Base-by-base conservation (phyloP, 2,888 invertebrate species). In the Linnaemya tessellans region DNA sequence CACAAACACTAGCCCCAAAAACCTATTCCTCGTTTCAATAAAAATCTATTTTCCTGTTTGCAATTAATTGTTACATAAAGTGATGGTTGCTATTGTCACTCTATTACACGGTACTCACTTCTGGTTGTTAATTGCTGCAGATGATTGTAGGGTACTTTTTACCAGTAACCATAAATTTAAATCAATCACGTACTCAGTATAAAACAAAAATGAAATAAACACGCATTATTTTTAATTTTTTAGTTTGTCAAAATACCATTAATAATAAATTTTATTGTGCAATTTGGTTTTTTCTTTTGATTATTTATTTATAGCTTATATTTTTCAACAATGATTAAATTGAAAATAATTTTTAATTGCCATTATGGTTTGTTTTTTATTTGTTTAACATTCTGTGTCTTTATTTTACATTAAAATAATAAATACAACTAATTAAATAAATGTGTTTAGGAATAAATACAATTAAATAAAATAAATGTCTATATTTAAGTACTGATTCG, bases 351-450 rank as follows among this genome's bases (percentile, higher is more conserved):
- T 70, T 70, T 60, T 30, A 58, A 56, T 74, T 80, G 38, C 56
- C 41, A 22, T 74, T 60, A 3, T 60, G 43, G 18, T 77, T 56
- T 67, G 18, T 77, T 56, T 67, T 78, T 78, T 60, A 35, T 51
- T 60, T 67, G 67, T 51, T 62, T 78, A 68, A 79, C 68, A 79
- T 62, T 80, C 60, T 65, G 60, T 54, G 41, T 74, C 56, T 79
- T 38, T 70, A 13, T 64, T 67, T 75, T 71, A 83, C 73, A 84
- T 68, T 64, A 4, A 80, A 86, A 77, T 70, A 82, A 80, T 84
- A 81, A 86, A 83, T 84, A 81, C 35, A 80, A 77, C 71, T 77
- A 80, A 79, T 71, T 65, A 80, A 86, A 30, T 80, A 41, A 65
- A 18, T 70, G 60, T 35, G 58, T 49, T 41, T 22, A 80, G 18